Evolutionary conservation across 2,113 vertebrate genomes (phyloP).

Genomic region (Pachyramphus minor): DNA sequence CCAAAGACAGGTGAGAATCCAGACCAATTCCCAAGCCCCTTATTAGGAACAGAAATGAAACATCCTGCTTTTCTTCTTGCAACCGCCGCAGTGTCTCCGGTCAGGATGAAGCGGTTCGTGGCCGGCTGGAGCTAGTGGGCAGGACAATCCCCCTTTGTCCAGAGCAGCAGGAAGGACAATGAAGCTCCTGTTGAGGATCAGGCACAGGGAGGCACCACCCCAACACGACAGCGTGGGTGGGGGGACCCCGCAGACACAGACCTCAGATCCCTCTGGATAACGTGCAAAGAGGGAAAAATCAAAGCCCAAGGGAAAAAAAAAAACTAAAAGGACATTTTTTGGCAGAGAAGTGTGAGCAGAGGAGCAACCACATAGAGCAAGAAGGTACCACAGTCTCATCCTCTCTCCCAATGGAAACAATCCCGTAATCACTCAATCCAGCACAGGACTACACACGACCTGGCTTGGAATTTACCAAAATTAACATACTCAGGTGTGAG

Average conservation of each 20-base stretch:
- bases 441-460: neutral
- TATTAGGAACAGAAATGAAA: neutral
- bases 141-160: conserved; percentile 36
- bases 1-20: neutral
- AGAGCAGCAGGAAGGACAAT: neutral
- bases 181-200: conserved; percentile 8
- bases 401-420: neutral
- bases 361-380: fast-evolving
- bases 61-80: neutral
- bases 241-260: neutral
- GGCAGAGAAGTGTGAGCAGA: neutral
- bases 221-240: neutral
- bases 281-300: neutral
- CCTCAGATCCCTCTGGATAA: neutral
- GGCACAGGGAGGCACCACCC: conserved; percentile 16
- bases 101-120: neutral
- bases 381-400: neutral
- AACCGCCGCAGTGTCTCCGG: neutral
- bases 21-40: fast-evolving
- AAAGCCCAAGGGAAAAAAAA: neutral
- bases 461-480: neutral
- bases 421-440: neutral
- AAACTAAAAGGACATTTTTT: neutral
- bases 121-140: neutral
- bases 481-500: neutral